A percentile compares a stretch with the other conserved stretches of the same genome.
Conservation (phyloP, 30 jellyfish, hydroid and myxozoan species). For the Cassiopea xamachana region DNA sequence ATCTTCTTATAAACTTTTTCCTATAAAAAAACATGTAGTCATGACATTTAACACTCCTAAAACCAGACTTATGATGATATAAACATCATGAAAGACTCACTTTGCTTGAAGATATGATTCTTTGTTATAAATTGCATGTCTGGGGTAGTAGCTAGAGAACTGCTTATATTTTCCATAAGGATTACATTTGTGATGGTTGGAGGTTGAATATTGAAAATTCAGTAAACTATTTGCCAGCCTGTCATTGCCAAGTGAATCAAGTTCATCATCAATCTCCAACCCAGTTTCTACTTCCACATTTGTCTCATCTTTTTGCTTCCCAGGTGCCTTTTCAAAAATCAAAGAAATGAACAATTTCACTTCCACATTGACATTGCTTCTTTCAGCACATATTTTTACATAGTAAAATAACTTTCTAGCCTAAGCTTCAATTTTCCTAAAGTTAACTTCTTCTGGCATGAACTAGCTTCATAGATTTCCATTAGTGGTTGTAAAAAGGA, state of each 20-base stretch:
- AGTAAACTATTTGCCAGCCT: neutral
- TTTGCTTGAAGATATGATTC: conserved; percentile 86
- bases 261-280: neutral
- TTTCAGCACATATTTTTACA: too few relatives aligned
- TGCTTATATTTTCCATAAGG: conserved; percentile 2
- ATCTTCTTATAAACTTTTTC: too few relatives aligned
- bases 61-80: neutral
- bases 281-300: neutral
- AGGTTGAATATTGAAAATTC: conserved; percentile 38
- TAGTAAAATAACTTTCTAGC: too few relatives aligned
- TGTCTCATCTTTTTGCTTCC: neutral
- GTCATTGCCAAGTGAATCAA: neutral
- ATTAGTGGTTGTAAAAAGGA: too few relatives aligned
- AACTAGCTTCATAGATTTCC: too few relatives aligned
- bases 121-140: conserved; percentile 63
- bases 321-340: neutral
- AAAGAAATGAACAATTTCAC: neutral
- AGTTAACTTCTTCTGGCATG: too few relatives aligned
- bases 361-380: neutral
- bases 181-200: conserved; percentile 7
- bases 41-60: too few relatives aligned
- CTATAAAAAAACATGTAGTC: too few relatives aligned
- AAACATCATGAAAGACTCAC: conserved; percentile 29
- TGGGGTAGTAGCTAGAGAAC: conserved; percentile 7
- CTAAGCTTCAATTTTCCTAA: too few relatives aligned